Base-by-base conservation (phyloP, 1,140 invertebrate species). In the Eurytemora carolleeae region DNA sequence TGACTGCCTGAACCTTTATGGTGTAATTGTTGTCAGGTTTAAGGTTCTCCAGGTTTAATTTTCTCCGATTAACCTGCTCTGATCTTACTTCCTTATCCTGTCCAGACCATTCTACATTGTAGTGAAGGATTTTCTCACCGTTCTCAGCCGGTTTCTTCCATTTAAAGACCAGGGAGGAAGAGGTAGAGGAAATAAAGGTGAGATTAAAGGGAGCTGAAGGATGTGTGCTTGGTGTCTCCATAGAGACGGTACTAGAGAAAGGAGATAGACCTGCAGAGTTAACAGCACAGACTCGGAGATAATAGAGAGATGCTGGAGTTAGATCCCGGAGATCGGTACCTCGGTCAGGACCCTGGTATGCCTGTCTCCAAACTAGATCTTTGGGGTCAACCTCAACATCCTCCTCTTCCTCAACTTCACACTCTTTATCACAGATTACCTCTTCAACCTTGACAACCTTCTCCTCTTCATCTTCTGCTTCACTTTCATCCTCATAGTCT, bases 1-100 rank as follows among this genome's bases (percentile, higher is more conserved):
- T 91, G 3, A 87, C 78, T 44, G 86, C 88, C 70, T 85, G 83
- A 23, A 87, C 78, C 62, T 82, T 77, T 57, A 87, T 78, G 70
- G 81, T 83, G 67, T 60, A 70, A 59, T 61, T 54, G 1, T 53
- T 61, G 24, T 62, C 63, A 1, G 63, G 63, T 25, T 23, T 55
- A 19, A 22, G 55, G 59, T 44, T 59, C 18, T n/a, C 15, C 52
- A 22, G 21, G 54, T 21, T 20, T 31, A 1, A 16, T 16, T 23
- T 19, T 24, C 53, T 69, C 71, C 67, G 69, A 79, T 77, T 72
- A 78, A 71, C 79, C 73, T 44, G 80, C 66, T 16, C 65, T 65
- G 57, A 66, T 67, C 59, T 71, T 65, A 15, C 68, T 65, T 22
- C 64, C 66, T 16, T 67, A 72, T 3, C 75, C 77, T 2, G 78